Base-by-base conservation (phyloP, 2,888 invertebrate species). In the Vesta saturnalis region DNA sequence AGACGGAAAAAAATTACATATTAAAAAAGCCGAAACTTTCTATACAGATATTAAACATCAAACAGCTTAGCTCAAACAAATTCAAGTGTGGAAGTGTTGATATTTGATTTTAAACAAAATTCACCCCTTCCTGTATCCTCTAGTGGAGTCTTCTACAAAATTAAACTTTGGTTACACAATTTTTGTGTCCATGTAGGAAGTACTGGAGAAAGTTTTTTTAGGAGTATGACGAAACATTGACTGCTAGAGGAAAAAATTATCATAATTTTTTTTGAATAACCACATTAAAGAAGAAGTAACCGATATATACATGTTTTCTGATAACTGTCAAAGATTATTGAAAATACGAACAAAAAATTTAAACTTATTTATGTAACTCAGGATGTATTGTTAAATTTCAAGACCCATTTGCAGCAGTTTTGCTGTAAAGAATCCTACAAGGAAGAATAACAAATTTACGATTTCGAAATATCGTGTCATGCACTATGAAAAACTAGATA, bases 291-390 rank as follows among this genome's bases (percentile, higher is more conserved):
- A 18, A 59, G 54, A 64, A 59, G 64, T 64, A 2, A 64, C 49
- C 1, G 47, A 59, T 52, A 15, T 59, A 16, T 64, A 64, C 18
- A 19, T 64, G 18, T 64, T 64, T 35, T 49, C 64, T 10, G 49
- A n/a, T 43, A 21, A 64, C 57, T 22, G 57, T 47, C 23, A n/a
- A n/a, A 23, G 23, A 23, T 23, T 23, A 23, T 23, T 23, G 4
- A 23, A 23, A 23, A 23, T 8, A 8, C 23, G 23, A 23, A 8
- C 8, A 23, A 23, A 8, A 3, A 23, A 5, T 23, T 23, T 23
- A 3, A 23, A 23, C 4, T 23, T 5, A 8, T 23, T 5, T 8
- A 3, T 23, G 23, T 23, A 23, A 8, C 3, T 23, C 23, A 23
- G 23, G 23, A 23, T 23, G 8, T 23, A 8, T 23, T 23, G 4